phyloP scores from a whole-genome alignment of 1,140 invertebrate species.

The Hylaeus volcanicus region DNA sequence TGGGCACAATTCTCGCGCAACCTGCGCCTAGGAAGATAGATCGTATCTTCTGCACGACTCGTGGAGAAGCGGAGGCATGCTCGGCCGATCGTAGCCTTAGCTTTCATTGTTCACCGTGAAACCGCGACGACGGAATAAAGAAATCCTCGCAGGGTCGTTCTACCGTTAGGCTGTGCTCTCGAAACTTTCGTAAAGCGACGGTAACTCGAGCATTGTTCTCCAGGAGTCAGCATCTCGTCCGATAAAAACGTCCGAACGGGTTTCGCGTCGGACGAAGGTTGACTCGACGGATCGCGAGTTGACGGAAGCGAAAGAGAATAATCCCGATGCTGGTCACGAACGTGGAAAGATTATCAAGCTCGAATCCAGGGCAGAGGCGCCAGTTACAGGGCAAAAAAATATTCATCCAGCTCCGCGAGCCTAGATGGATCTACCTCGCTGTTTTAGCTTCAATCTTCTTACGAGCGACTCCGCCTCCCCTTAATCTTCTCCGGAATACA shows the following conservation, averaged over 20 bases:
- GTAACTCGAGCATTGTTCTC: conserved; percentile 16
- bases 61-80: neutral
- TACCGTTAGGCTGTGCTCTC: conserved; percentile 29
- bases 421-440: too few relatives aligned
- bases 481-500: too few relatives aligned
- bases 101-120: conserved; percentile 57
- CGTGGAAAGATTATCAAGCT: neutral
- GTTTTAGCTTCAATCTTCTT: too few relatives aligned
- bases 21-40: conserved; percentile 17
- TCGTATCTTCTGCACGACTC: conserved; percentile 17
- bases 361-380: neutral
- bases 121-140: conserved; percentile 22
- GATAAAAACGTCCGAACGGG: neutral
- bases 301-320: neutral
- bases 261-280: neutral
- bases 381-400: neutral
- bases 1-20: neutral
- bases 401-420: too few relatives aligned
- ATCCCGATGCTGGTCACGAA: neutral
- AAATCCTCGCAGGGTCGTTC: neutral
- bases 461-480: too few relatives aligned
- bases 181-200: conserved; percentile 10
- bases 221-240: too few relatives aligned
- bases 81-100: conserved; percentile 23
- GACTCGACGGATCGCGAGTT: neutral